Base-by-base conservation (phyloP, 2,797 vertebrate genomes). In the Epinephelus coioides region DNA sequence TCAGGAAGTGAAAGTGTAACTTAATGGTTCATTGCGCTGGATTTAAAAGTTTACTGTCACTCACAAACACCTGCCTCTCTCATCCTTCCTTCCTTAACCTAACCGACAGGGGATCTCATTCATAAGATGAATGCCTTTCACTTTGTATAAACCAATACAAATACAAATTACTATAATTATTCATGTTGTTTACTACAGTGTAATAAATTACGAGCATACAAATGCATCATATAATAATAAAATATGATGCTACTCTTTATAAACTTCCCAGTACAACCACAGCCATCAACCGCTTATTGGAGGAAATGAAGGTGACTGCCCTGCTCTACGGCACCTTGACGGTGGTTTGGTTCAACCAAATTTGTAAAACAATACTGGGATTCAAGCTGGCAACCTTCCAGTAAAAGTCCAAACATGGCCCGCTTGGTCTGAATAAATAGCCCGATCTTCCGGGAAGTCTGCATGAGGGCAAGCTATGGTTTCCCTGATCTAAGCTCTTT, bases 401-500 rank as follows among this genome's bases (percentile, higher is more conserved):
- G 61, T n/a, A 13, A 5, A 23, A 30, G 44, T 44, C 81, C 80
- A 73, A 85, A 90, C 55, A 86, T 40, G 79, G 83, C 57, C 55
- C 44, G 79, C 66, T 70, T 50, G 80, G 65, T 89, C 86, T 87
- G 56, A 89, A 89, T 90, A 81, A 88, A 90, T 86, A 88, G 70
- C 84, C 74, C 17, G n/a, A 77, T 89, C 76, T 86, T 92, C 91
- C 86, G 73, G 88, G 90, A 92, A 90, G 84, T 61, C 63, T 46
- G 61, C 86, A 79, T 40, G 60, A 85, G 87, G 72, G 63, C 71
- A 76, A 88, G 92, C 89, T 92, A 88, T 55, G 66, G 84, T 92
- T 93, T 92, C 89, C 86, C 90, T 91, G 86, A 82, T 90, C 88
- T 89, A 86, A 93, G 91, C 90, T 90, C 83, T 89, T 88, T 93